These are phyloP conservation scores for Phyllostomus hastatus DNA, from an alignment of 2,113 vertebrate genomes.

Conservation along the genomic window DNA sequence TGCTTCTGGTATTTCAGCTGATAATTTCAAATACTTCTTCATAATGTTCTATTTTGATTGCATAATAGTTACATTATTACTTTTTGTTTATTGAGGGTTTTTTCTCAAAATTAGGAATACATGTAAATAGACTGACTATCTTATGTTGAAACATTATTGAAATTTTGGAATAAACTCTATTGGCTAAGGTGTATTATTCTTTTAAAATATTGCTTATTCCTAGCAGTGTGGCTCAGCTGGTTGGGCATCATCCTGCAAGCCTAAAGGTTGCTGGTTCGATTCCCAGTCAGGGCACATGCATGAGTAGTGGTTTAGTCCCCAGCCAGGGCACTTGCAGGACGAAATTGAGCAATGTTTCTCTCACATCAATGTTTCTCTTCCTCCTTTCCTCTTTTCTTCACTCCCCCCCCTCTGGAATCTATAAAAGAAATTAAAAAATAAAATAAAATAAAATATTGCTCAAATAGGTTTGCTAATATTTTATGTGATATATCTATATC, in stretches of 20 bases:
- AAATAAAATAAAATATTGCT: background rate
- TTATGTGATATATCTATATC: background rate
- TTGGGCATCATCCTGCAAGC: too few relatives aligned
- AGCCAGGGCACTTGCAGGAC: too few relatives aligned
- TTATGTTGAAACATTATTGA: background rate
- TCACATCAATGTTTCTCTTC: too few relatives aligned
- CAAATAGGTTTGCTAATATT: background rate
- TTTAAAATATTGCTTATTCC: background rate
- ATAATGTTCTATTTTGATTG: background rate
- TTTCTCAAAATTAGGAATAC: background rate
- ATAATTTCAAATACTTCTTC: background rate
- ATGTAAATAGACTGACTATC: background rate
- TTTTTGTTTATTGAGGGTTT: background rate
- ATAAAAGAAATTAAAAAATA: too few relatives aligned
- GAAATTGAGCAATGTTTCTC: too few relatives aligned
- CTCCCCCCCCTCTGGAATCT: too few relatives aligned
- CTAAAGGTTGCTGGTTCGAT: too few relatives aligned
- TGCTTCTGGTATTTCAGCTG: background rate
- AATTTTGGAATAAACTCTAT: background rate
- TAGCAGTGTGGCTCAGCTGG: background rate
- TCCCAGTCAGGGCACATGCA: too few relatives aligned
- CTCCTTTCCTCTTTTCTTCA: too few relatives aligned
- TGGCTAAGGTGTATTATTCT: background rate
- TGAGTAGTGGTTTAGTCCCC: too few relatives aligned
- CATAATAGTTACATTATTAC: background rate